Evolutionary conservation across 2,888 invertebrate species (phyloP).

Genomic region (Tipula lateralis): DNA sequence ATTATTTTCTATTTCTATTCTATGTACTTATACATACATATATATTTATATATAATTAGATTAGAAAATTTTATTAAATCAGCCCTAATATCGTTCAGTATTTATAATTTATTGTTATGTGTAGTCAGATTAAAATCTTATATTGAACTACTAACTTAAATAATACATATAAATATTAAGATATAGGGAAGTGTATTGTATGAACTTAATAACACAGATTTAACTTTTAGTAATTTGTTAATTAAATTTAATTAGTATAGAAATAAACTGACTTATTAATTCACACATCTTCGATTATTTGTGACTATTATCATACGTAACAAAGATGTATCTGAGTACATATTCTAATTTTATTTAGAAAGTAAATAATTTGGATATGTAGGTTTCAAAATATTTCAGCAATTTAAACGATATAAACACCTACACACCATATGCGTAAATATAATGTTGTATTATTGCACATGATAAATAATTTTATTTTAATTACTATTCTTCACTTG

Average conservation of each 20-base stretch:
- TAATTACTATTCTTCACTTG: too few species aligned
- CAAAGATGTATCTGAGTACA: too few species aligned
- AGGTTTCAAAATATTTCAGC: too few species aligned
- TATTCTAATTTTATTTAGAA: too few species aligned
- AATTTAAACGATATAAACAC: too few species aligned
- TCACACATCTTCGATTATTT: not conserved
- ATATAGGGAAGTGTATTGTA: not conserved
- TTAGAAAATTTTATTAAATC: not conserved
- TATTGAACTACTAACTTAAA: not conserved
- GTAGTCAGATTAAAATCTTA: not conserved
- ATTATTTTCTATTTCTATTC: not conserved
- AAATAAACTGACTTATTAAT: not conserved
- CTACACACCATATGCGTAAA: too few species aligned
- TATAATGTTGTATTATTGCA: too few species aligned
- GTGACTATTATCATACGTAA: not conserved
- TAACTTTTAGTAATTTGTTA: not conserved
- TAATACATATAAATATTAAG: not conserved
- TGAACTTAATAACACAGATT: not conserved
- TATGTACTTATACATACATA: too few species aligned
- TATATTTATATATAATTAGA: conserved; percentile 13
- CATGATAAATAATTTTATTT: too few species aligned
- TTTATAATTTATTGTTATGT: not conserved
- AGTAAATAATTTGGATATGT: too few species aligned
- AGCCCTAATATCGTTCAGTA: not conserved
- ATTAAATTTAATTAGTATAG: not conserved